Base-by-base conservation (phyloP, 2,888 invertebrate genomes). In the Sesia apiformis region DNA sequence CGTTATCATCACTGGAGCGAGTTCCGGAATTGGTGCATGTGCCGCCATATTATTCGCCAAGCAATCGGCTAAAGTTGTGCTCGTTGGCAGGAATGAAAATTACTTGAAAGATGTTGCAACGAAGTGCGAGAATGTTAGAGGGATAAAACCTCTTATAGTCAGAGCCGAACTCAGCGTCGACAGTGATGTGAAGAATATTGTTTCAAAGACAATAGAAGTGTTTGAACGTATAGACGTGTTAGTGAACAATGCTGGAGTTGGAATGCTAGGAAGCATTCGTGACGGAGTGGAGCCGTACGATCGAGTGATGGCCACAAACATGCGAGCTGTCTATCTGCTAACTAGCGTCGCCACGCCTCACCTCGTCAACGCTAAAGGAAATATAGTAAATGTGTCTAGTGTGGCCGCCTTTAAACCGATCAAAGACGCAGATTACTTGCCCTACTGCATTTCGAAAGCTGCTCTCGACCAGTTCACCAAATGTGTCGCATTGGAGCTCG, bases 401-500 rank as follows among this genome's bases (percentile, higher is more conserved):
- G 95, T 98, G 3, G 95, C 94, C 67, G 98, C 98, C 38, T 66
- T 92, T 79, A 75, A 93, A 89, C 66, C 83, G 7, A 81, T 86
- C 54, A 79, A 71, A 63, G 83, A 77, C 58, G 92, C 97, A 3
- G 93, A 94, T 56, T 93, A 96, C 23, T 76, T 97, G 56, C 94
- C 97, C 0, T 99, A 99, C 78, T 94, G 93, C 65, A 93, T 98
- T 85, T 96, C 97, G 4, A 99, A 99, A 89, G 92, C 97, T 40
- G 97, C 97, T 3, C 80, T 98, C 7, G 98, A 99, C 87, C 98
- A 98, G 74, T 93, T 99, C 64, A 98, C 98, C 0, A 92, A 93
- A 72, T 97, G 97, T 74, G 90, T 93, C 5, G 98, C 98, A 6
- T 80, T 98, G 53, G 98, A 96, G 70, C 81, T 96, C 53, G 95